Evolutionary conservation across 2,113 vertebrate species (phyloP).

Genomic region (Crotalus horridus): DNA sequence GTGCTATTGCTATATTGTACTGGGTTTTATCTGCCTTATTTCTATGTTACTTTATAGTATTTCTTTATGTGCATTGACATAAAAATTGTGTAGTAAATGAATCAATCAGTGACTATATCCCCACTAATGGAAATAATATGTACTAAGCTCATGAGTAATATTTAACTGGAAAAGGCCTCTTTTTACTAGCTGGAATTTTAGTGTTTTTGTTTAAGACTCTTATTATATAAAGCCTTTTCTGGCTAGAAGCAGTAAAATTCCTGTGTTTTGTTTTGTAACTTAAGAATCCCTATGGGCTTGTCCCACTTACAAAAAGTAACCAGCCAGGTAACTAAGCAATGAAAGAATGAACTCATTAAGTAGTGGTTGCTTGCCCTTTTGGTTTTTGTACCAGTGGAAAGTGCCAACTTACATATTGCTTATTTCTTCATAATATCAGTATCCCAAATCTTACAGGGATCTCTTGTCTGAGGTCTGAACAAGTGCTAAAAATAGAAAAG

Average conservation of each 20-base stretch:
- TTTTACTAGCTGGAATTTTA: background rate
- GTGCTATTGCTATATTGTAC: background rate
- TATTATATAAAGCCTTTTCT: background rate
- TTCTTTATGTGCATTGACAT: no score
- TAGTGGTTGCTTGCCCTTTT: background rate
- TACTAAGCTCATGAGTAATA: background rate
- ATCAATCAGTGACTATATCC: background rate
- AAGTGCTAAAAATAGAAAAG: background rate
- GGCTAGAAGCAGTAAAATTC: background rate
- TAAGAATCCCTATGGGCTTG: background rate
- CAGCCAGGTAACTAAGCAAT: background rate
- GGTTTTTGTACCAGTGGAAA: background rate
- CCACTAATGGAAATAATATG: constrained; percentile 22
- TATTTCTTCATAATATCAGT: background rate
- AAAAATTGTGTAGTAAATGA: background rate
- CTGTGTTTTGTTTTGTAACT: background rate
- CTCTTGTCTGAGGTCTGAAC: background rate
- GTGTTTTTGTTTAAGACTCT: background rate
- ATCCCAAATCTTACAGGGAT: background rate
- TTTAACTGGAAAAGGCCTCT: constrained; percentile 19
- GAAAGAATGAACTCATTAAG: background rate
- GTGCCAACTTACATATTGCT: background rate
- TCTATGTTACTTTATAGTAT: background rate
- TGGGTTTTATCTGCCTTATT: background rate
- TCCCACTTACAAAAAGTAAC: background rate